These are phyloP conservation scores for Limnothrissa miodon DNA, from an alignment of 2,113 vertebrate genomes.

Conservation along the genomic window DNA sequence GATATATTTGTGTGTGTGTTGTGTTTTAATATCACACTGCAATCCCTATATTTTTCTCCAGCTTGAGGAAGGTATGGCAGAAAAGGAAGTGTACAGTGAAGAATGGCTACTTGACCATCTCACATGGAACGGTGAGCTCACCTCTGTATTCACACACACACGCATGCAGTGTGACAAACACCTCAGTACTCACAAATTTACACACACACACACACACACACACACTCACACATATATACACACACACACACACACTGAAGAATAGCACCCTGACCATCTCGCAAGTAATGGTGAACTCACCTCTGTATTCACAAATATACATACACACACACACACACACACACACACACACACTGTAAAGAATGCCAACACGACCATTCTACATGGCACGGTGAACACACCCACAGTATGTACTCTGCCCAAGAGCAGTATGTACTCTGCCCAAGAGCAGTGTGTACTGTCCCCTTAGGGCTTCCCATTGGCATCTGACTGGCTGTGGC, in stretches of 20 bases:
- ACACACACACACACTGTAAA: neutral
- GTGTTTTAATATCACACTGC: neutral
- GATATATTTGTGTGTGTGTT: neutral
- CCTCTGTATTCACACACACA: neutral
- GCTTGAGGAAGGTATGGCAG: constrained; percentile 78
- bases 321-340: neutral
- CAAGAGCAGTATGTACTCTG: no score
- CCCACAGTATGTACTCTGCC: no score
- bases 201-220: neutral
- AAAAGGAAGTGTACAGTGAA: constrained; percentile 86
- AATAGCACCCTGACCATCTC: neutral
- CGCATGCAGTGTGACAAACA: no score
- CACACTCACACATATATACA: constrained; percentile 5
- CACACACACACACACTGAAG: neutral
- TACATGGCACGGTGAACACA: no score
- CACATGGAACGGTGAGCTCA: constrained; percentile 90
- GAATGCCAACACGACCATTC: no score
- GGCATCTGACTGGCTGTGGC: no score
- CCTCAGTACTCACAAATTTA: no score
- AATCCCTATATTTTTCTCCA: constrained; percentile 45
- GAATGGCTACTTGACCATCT: constrained; percentile 97
- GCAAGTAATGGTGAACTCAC: no score
- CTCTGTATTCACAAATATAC: constrained; percentile 1
- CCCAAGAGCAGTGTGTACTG: no score
- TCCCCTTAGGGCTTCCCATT: no score